Evolutionary conservation across 2,113 vertebrate species (phyloP), one percentile per base, ranked within the genome.

Genomic region (Calypte anna): DNA sequence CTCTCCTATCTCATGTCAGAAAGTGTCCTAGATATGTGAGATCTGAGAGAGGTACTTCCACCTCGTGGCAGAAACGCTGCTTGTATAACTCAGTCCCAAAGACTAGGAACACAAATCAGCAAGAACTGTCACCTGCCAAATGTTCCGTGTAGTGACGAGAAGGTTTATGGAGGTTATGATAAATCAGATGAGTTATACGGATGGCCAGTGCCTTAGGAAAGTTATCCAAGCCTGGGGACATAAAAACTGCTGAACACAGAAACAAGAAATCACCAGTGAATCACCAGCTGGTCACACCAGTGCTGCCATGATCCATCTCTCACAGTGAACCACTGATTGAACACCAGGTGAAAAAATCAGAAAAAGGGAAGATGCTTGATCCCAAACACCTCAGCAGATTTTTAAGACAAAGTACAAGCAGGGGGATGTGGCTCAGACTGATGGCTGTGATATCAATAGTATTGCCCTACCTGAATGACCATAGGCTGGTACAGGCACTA

Each of bases 1-100:
- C 90, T 95, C 64, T 88, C 68, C 48, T 86, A 46, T 90, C 82
- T 86, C 59, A 20, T 68, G 72, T 86, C 57, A 86, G 64, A 91
- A 91, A 86, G 43, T 40, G n/a, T 83, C 75, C 91, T 64, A 36
- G 50, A 74, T 86, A 59, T 44, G 38, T 24, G 62, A 81, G 51
- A 75, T 88, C 12, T 12, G 43, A 77, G 63, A 84, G 15, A 66
- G 22, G 66, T 85, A 74, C 13, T 91, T 96, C 38, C 21, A 80
- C 54, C 25, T 33, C 3, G 1, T 70, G 51, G 70, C 63, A 90
- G 82, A 93, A 90, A 90, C 40, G 12, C 11, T 55, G 46, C 28
- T 74, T 75, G 20, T 72, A 40, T 61, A 86, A 75, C 28, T 86
- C 30, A 36, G 38, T 79, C 67, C 8, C 30, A 43, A 89, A 76